Percentiles rank a stretch among this genome's conserved stretches.
phyloP scores from a whole-genome alignment of 2,113 vertebrate species.

The Rhinopomastus cyanomelas region DNA sequence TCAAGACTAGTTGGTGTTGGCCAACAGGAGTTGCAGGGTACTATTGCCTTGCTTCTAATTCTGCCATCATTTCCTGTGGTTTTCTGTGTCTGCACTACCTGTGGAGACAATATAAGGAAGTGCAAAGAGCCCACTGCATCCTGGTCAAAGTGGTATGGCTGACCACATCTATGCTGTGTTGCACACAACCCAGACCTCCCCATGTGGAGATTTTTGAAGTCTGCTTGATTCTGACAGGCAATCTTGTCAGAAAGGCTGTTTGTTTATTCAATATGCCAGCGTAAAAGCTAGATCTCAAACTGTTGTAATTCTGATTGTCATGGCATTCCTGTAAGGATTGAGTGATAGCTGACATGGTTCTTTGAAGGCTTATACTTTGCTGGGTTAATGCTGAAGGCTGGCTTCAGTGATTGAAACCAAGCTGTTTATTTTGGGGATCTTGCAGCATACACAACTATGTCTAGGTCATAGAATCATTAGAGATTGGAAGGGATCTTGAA shows the following conservation, averaged over 20 bases:
- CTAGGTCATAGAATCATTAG: too few species aligned
- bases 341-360: fast-evolving
- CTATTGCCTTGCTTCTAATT: neutral
- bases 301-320: neutral
- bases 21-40: neutral
- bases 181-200: neutral
- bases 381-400: neutral
- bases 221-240: neutral
- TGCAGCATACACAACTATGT: too few species aligned
- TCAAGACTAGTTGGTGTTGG: neutral
- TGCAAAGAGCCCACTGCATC: neutral
- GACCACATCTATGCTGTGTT: fast-evolving
- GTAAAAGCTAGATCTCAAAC: neutral
- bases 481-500: too few species aligned
- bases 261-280: neutral
- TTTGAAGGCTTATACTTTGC: neutral
- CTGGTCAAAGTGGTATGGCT: neutral
- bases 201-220: neutral
- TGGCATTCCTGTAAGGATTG: neutral
- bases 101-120: neutral
- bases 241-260: neutral
- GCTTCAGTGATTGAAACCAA: neutral
- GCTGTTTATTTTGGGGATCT: neutral
- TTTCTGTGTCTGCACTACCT: neutral
- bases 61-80: fast-evolving